A percentile compares a stretch with the other conserved stretches of the same genome.
Evolutionary conservation across 2,113 vertebrate species (phyloP).

Genomic region (Plecturocebus donacophilus): DNA sequence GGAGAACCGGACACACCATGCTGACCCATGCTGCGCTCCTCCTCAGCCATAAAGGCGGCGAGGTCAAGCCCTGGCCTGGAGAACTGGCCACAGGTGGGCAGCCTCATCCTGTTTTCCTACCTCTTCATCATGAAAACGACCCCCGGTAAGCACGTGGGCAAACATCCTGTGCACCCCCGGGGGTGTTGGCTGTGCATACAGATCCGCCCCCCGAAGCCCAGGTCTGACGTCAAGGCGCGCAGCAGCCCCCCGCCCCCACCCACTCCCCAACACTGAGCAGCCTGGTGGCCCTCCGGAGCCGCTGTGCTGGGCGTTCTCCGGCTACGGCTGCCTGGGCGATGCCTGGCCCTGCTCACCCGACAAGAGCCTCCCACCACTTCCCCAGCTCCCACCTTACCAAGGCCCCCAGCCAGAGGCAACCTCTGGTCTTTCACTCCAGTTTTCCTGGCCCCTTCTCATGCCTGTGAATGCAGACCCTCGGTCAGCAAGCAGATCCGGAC

Average conservation of each 20-base stretch:
- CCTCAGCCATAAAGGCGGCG: neutral
- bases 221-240: neutral
- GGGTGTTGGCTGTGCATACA: neutral
- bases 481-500: neutral
- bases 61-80: neutral
- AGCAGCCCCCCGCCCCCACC: no score
- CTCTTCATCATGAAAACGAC: neutral
- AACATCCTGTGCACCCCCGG: neutral
- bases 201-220: neutral
- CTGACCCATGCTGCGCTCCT: accelerated
- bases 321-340: neutral
- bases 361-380: neutral
- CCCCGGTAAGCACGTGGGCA: no score
- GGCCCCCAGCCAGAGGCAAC: neutral
- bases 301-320: neutral
- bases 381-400: neutral
- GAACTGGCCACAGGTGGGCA: neutral
- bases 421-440: neutral
- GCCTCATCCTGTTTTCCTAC: neutral
- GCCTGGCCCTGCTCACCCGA: neutral
- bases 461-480: neutral
- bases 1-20: neutral
- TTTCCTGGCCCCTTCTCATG: neutral
- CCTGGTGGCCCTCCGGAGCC: no score
- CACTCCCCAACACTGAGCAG: neutral